These are phyloP conservation scores for Muschampia plurimacula DNA, from an alignment of 2,888 invertebrate species.

Conservation along the genomic window DNA sequence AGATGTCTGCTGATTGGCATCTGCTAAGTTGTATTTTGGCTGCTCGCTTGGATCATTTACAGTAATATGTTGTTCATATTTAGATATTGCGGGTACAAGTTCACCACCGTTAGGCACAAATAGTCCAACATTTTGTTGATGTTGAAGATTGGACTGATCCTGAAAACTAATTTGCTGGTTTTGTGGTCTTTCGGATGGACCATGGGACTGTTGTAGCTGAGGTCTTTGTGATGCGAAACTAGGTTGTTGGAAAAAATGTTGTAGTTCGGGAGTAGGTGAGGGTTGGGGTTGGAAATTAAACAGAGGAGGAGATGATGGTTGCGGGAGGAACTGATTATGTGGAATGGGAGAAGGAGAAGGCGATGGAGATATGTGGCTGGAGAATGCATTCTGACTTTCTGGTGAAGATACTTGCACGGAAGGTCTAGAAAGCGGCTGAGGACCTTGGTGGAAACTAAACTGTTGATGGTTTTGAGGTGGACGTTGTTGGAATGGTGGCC, in stretches of 20 bases:
- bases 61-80: conserved; percentile 92
- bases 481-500: conserved; percentile 69
- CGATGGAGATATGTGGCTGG: conserved; percentile 58
- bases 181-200: conserved; percentile 66
- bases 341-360: conserved; percentile 60
- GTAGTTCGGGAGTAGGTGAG: conserved; percentile 60
- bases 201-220: conserved; percentile 58
- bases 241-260: conserved; percentile 63
- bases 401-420: conserved; percentile 58
- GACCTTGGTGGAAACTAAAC: conserved; percentile 78
- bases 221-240: conserved; percentile 61
- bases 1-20: conserved; percentile 52
- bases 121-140: conserved; percentile 77
- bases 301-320: conserved; percentile 71
- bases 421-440: conserved; percentile 65
- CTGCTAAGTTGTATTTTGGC: conserved; percentile 62
- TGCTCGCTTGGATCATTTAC: conserved; percentile 72
- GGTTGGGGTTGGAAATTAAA: conserved; percentile 75
- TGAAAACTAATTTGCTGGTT: conserved; percentile 59
- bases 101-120: conserved; percentile 89
- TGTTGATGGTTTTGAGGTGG: conserved; percentile 70
- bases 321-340: conserved; percentile 73
- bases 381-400: conserved; percentile 63
- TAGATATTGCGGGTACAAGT: conserved; percentile 91
- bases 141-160: conserved; percentile 63